A percentile compares a stretch with the other conserved stretches of the same genome.
Conservation (phyloP, 1,140 invertebrate genomes). For the Cephus cinctus region DNA sequence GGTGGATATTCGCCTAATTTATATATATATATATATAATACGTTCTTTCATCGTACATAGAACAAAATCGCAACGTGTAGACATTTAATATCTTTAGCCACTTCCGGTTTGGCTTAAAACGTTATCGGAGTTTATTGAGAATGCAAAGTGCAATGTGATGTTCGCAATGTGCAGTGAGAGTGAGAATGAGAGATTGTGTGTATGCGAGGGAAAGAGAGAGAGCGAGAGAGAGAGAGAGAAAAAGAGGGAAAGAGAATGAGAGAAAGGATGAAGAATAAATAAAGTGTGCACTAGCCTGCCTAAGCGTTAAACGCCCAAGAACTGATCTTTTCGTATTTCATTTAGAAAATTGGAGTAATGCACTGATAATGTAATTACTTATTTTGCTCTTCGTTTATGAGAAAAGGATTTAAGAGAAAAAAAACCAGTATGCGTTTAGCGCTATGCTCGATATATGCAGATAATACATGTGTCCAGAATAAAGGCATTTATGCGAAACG, state of each 20-base stretch:
- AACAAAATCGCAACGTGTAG: not conserved
- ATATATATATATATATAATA: not conserved
- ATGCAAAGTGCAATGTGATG: slow-evolving; percentile 23
- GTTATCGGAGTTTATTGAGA: slow-evolving; percentile 23
- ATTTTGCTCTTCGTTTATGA: too few species aligned
- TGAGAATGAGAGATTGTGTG: too few species aligned
- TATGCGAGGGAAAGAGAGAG: too few species aligned
- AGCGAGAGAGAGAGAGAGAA: too few species aligned
- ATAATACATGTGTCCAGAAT: slow-evolving; percentile 10
- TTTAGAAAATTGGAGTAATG: slow-evolving; percentile 5
- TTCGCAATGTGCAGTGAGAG: slow-evolving; percentile 15
- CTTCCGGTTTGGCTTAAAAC: slow-evolving; percentile 33
- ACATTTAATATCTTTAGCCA: slow-evolving; percentile 20
- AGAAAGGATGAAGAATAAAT: too few species aligned
- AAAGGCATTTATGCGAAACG: slow-evolving; percentile 11
- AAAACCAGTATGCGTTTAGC: slow-evolving; percentile 18
- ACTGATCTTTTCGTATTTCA: slow-evolving; percentile 33
- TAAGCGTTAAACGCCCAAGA: slow-evolving; percentile 36
- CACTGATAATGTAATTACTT: slow-evolving; percentile 7
- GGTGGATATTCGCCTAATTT: slow-evolving; percentile 9
- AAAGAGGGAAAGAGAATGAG: too few species aligned
- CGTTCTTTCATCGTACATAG: slow-evolving; percentile 3
- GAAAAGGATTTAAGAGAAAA: slow-evolving; percentile 8
- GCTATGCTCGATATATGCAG: slow-evolving; percentile 5
- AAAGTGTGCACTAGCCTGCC: slow-evolving; percentile 14